Evolutionary conservation across 2,113 vertebrate genomes (phyloP), one percentile per base, ranked within the genome.

Genomic region (Hippocampus guttulatus): DNA sequence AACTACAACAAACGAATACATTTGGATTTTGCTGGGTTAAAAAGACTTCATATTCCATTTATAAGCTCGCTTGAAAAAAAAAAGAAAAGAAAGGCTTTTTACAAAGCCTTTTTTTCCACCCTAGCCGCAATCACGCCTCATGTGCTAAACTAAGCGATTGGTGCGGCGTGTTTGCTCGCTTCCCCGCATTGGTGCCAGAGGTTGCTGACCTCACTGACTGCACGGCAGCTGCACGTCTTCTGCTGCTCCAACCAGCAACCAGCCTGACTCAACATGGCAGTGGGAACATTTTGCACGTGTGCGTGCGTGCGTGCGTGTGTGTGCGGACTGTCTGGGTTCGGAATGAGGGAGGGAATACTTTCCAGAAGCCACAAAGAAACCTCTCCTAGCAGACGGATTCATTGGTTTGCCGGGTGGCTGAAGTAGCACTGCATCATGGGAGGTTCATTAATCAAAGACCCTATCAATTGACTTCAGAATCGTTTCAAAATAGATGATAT

Each of bases 91-190:
- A 43, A 43, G 8, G 8, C 8, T 43, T 18, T n/a, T n/a, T 20
- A 69, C 68, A 80, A 74, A 75, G 71, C 40, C 16, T n/a, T 18
- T 68, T 75, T 75, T 80, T 64, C 67, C 55, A 43, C 2, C 25
- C 65, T 74, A 74, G 66, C 71, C 41, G 33, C 8, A 54, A 9
- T 20, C 18, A 43, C 30, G 64, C 62, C 65, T 5, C 45, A 68
- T 80, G 72, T 51, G 30, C 21, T 64, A 41, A 41, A 30, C 30
- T 4, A 16, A 64, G 30, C 25, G 15, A 27, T 61, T 1, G 58
- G 16, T 18, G 49, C 49, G 8, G 16, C 18, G 49, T 49, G 51
- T 55, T 55, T 23, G 52, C 15, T 55, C 52, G 52, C 10, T 23
- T 55, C 21, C 21, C 52, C 8, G 52, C n/a, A 55, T 55, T 55